Base-by-base conservation (phyloP, 2,888 invertebrate genomes). In the Hofmannophila pseudospretella region DNA sequence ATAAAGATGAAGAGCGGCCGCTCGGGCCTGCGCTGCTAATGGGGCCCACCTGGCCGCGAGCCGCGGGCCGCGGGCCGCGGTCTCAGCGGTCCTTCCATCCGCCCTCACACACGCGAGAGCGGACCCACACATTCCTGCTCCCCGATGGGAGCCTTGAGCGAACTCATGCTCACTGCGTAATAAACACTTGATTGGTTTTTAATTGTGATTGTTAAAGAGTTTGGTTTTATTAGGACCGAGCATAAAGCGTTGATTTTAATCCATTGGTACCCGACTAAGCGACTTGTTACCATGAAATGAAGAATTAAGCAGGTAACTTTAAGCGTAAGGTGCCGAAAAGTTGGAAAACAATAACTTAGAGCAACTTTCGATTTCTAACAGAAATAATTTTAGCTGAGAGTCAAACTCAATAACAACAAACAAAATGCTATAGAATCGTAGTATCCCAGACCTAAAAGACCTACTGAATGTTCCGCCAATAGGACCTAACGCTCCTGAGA, bases 1-100 rank as follows among this genome's bases (percentile, higher is more conserved):
- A 85, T 85, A 85, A 86, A 85, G 85, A 86, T 85, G 85, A 86
- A 85, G 82, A 82, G 84, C 77, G 81, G 75, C 85, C 85, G 85
- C 82, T 76, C 75, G 72, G 67, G 73, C 69, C 78, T 68, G 65
- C 70, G 73, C 81, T 80, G 79, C 80, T 84, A 82, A 82, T 82
- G 82, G 81, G 62, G 80, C 73, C 84, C 84, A 81, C 82, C 82
- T 82, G 84, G 85, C 81, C 71, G 77, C 67, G 45, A 45, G 50
- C 41, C 42, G 45, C 43, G 38, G 48, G 23, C 76, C 67, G 45
- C 45, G 50, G 56, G 49, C 42, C 42, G 44, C 43, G 37, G 47
- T 47, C 41, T 46, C 52, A 52, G 54, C 51, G 49, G 51, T 51
- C 58, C 57, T 56, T 44, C 43, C 33, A 43, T n/a, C 37, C 47